Evolutionary conservation across 1,140 invertebrate species (phyloP), one percentile per base, ranked within the genome.

Genomic region (Orchesella cincta): DNA sequence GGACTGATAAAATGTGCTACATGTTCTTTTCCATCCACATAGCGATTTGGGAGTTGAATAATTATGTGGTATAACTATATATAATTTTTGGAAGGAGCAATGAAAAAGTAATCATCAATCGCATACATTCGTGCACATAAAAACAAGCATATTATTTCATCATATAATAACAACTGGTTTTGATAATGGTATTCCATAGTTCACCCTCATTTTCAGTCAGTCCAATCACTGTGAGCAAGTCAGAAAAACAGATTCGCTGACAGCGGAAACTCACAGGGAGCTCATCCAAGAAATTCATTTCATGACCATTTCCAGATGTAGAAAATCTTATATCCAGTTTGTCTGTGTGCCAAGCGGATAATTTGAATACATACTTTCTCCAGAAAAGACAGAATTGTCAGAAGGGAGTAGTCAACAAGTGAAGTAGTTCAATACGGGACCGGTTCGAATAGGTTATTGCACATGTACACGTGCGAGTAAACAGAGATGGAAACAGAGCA

Each of bases 351-450:
- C 54, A 8, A 67, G 62, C 62, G 62, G 26, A 67, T 67, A 12
- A 67, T 67, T 67, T 67, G 62, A 67, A 67, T 33, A n/a, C n/a
- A 12, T 3, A 67, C 3, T 31, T 67, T 67, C 62, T 67, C 62
- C 62, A 67, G 62, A 29, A 67, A 67, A n/a, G 31, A 31, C 26
- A 67, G 29, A 33, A 8, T 67, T 14, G 29, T 31, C 26, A 16
- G 8, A 33, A 67, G 62, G 23, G 23, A 57, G 12, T 31, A 67
- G 28, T 67, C 62, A 67, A 67, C 62, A 67, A 67, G 62, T 67
- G 62, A 67, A 67, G 33, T 67, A 31, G 5, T 31, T n/a, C n/a
- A n/a, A n/a, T n/a, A n/a, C n/a, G n/a, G n/a, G n/a, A n/a, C 54
- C 54, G n/a, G 54, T 57, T 23, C 26, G 8, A 18, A 23, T 57